Evolutionary conservation across 2,888 invertebrate genomes (phyloP).

Genomic region (Cheilosia vulpina): DNA sequence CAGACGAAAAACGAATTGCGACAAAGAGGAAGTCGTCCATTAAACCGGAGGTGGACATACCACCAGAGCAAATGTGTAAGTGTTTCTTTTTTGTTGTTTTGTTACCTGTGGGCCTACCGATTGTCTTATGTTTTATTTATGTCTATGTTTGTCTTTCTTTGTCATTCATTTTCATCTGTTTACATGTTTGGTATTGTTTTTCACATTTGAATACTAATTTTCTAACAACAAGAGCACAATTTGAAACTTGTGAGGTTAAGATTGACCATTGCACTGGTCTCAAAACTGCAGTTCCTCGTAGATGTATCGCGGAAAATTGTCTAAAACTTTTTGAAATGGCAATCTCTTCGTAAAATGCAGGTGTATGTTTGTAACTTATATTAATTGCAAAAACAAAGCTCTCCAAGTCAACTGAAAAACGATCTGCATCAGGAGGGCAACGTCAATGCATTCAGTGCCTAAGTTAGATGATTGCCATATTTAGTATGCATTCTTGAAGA

Average conservation of each 20-base stretch:
- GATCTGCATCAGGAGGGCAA: neutral
- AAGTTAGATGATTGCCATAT: no score
- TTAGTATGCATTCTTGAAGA: no score
- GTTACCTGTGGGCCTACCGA: neutral
- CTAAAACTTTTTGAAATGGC: no score
- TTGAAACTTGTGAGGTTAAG: no score
- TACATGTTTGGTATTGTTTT: slow-evolving; percentile 1
- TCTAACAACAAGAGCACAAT: no score
- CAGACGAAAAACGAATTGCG: slow-evolving; percentile 83
- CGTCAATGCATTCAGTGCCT: no score
- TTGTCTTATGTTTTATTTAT: neutral
- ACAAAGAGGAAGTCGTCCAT: slow-evolving; percentile 84
- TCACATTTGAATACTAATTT: neutral
- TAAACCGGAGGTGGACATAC: slow-evolving; percentile 79
- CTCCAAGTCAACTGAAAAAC: no score
- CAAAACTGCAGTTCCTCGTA: no score
- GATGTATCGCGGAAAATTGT: no score
- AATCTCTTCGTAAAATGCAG: neutral
- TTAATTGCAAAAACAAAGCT: no score
- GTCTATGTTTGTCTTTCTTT: slow-evolving; percentile 7
- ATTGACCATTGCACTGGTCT: no score
- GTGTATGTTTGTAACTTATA: no score
- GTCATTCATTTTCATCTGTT: neutral
- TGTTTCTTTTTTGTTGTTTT: slow-evolving; percentile 54
- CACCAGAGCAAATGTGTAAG: slow-evolving; percentile 83